Evolutionary conservation across 1,140 invertebrate genomes (phyloP).

Genomic region (Drosophila lowei): DNA sequence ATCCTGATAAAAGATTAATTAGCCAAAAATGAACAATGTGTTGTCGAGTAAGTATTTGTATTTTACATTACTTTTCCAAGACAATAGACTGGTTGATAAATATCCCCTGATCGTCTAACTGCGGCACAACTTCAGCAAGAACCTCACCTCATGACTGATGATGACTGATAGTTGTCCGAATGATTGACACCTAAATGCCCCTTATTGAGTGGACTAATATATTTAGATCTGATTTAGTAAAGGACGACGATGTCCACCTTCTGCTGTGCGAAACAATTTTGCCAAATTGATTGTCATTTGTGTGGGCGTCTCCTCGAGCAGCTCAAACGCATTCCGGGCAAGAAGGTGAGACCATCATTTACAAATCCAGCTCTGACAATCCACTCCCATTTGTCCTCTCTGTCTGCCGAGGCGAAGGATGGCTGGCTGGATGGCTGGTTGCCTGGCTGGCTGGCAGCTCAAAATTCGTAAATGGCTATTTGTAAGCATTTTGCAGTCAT

Average conservation of each 20-base stretch:
- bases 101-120: too few relatives aligned
- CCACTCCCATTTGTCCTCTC: background rate
- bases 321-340: constrained; percentile 2
- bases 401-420: too few relatives aligned
- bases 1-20: too few relatives aligned
- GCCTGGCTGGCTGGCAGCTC: constrained; percentile 8
- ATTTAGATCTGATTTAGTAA: constrained; percentile 12
- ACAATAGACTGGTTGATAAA: too few relatives aligned
- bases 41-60: too few relatives aligned
- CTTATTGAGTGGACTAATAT: background rate
- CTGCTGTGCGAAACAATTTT: constrained; percentile 15
- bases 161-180: background rate
- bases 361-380: constrained; percentile 28
- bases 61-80: too few relatives aligned
- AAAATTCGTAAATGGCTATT: constrained; percentile 36
- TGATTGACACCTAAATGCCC: background rate
- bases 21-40: too few relatives aligned
- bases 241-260: constrained; percentile 16
- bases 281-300: constrained; percentile 45
- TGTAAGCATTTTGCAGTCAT: constrained; percentile 54
- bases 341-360: constrained; percentile 56
- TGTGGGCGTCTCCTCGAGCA: background rate
- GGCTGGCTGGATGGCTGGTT: too few relatives aligned
- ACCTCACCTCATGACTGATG: background rate
- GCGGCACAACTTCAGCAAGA: too few relatives aligned